phyloP scores from a whole-genome alignment of 1,140 invertebrate genomes.

The Drosophila azteca region DNA sequence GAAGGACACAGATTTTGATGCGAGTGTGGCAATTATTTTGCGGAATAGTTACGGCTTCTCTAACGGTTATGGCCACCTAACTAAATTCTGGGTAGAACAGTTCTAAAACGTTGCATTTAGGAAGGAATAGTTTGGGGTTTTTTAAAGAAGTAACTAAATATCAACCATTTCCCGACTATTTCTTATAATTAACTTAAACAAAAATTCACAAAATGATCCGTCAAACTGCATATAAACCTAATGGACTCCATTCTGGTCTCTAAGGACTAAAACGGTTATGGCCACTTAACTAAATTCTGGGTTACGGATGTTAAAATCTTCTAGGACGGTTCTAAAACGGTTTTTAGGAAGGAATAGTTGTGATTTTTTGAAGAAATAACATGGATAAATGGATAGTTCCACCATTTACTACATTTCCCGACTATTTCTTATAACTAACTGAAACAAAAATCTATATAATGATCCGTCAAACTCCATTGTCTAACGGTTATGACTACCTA shows the following conservation, averaged over 20 bases:
- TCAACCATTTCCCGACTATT: no score
- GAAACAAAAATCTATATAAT: no score
- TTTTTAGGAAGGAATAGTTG: no score
- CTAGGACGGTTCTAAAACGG: neutral
- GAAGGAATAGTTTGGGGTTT: no score
- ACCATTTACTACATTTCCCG: no score
- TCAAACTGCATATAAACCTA: neutral
- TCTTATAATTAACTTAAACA: no score
- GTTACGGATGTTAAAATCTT: slow-evolving; percentile 13
- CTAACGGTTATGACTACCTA: slow-evolving; percentile 2
- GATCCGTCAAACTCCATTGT: no score
- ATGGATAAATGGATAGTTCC: no score
- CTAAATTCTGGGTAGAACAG: slow-evolving; percentile 1
- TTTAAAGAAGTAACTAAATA: neutral
- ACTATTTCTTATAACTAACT: no score
- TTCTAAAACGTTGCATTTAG: no score
- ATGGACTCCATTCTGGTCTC: neutral
- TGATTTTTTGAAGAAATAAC: neutral
- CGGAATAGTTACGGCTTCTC: slow-evolving; percentile 37
- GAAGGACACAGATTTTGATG: slow-evolving; percentile 54
- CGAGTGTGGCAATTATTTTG: slow-evolving; percentile 66
- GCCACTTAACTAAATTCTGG: slow-evolving; percentile 8
- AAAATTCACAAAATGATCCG: no score
- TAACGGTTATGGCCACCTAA: slow-evolving; percentile 2
- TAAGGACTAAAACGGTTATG: neutral